These are phyloP conservation scores for Aromia moschata DNA, from an alignment of 2,888 invertebrate genomes.

Conservation along the genomic window DNA sequence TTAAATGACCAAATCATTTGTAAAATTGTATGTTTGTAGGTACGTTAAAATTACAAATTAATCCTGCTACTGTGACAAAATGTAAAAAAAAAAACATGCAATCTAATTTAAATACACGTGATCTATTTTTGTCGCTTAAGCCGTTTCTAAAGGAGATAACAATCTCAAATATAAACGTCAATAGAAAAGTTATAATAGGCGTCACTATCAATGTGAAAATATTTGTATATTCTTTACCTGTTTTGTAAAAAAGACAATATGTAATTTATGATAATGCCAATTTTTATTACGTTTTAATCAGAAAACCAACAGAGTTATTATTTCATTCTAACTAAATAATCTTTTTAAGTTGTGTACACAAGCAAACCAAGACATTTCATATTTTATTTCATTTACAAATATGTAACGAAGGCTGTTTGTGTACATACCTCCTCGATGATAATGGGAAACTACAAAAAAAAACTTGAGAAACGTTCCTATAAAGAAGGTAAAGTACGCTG, in stretches of 20 bases:
- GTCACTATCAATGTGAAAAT: conserved; percentile 26
- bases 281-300: conserved; percentile 26
- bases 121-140: conserved; percentile 8
- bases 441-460: not conserved
- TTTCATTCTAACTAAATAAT: conserved; percentile 9
- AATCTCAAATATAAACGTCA: conserved; percentile 18
- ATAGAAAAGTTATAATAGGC: conserved; percentile 18
- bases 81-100: too few species aligned
- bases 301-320: conserved; percentile 10
- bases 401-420: not conserved
- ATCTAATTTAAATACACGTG: too few species aligned
- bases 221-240: conserved; percentile 29
- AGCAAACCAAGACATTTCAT: not conserved
- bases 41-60: too few species aligned
- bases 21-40: too few species aligned
- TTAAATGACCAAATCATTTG: too few species aligned
- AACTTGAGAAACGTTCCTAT: not conserved
- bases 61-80: too few species aligned
- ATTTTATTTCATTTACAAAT: not conserved
- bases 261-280: conserved; percentile 42
- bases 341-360: not conserved
- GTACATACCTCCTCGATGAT: not conserved
- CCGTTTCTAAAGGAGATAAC: conserved; percentile 5
- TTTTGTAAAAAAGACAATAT: conserved; percentile 40
- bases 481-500: too few species aligned